Percentiles rank a stretch among this genome's conserved stretches.
Conservation (phyloP, 2,888 invertebrate genomes). For the Notocelia uddmanniana region DNA sequence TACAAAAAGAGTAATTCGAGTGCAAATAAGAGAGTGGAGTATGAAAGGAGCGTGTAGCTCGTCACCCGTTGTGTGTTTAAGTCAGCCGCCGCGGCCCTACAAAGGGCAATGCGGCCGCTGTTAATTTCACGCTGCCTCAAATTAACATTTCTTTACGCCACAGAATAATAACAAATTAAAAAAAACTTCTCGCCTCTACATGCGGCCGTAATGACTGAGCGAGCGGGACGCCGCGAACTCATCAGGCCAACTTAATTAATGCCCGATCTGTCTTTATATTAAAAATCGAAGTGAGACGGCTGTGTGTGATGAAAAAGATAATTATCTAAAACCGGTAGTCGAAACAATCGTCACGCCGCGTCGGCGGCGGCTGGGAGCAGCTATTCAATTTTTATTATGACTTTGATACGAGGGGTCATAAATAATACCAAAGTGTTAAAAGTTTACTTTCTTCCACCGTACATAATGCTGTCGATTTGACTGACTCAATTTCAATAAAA, state of each 20-base stretch:
- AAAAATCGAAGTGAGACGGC: conserved; percentile 70
- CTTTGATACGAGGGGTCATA: conserved; percentile 38
- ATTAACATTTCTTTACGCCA: conserved; percentile 87
- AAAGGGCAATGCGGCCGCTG: conserved; percentile 83
- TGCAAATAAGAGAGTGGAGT: conserved; percentile 82
- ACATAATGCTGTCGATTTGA: conserved; percentile 5
- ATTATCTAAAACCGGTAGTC: conserved; percentile 76
- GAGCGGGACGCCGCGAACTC: conserved; percentile 75
- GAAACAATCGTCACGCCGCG: conserved; percentile 76
- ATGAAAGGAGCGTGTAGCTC: conserved; percentile 76
- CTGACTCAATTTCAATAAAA: neutral
- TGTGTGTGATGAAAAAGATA: conserved; percentile 55
- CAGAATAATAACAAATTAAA: conserved; percentile 86
- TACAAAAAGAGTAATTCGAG: conserved; percentile 79
- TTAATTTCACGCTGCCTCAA: conserved; percentile 87
- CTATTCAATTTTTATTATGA: conserved; percentile 50
- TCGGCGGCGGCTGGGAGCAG: conserved; percentile 62
- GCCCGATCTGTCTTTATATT: conserved; percentile 85
- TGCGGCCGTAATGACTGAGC: conserved; percentile 79
- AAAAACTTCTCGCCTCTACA: conserved; percentile 82
- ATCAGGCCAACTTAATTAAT: conserved; percentile 84
- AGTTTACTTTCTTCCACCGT: conserved; percentile 27
- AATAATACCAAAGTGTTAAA: conserved; percentile 34
- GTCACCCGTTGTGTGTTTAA: conserved; percentile 86
- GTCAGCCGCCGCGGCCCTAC: conserved; percentile 79